These are phyloP conservation scores for Acrocephalus arundinaceus DNA, from an alignment of 2,113 vertebrate species.

Conservation along the genomic window DNA sequence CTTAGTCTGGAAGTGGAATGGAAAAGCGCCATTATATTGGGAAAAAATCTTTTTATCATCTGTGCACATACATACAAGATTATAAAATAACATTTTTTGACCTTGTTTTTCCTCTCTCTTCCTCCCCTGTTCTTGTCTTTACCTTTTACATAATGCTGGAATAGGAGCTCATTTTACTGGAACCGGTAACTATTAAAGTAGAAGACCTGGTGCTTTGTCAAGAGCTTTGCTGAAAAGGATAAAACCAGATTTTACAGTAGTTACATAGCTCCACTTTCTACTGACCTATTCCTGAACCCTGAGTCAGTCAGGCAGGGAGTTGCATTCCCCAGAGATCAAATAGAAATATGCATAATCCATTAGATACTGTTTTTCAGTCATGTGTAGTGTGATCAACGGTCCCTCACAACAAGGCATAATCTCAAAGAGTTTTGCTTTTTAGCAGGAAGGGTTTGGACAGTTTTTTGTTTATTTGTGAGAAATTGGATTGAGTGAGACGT, in stretches of 20 bases:
- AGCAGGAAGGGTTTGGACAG: background rate
- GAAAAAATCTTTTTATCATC: background rate
- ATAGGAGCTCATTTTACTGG: background rate
- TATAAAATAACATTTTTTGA: background rate
- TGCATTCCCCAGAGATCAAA: constrained; percentile 66
- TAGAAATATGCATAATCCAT: constrained; percentile 61
- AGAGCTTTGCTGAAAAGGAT: constrained; percentile 33
- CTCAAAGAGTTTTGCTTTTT: background rate
- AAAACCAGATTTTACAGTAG: constrained; percentile 55
- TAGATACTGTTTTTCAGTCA: constrained; percentile 51
- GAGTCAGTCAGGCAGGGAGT: constrained; percentile 41
- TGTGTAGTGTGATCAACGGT: background rate
- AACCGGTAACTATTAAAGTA: background rate
- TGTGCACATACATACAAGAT: background rate
- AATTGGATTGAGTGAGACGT: background rate
- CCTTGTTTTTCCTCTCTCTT: background rate
- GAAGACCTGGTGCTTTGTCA: background rate
- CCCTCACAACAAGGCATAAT: background rate
- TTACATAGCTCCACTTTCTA: constrained; percentile 41
- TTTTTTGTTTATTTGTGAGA: background rate
- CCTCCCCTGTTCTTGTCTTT: background rate
- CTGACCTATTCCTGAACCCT: constrained; percentile 65
- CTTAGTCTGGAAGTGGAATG: background rate
- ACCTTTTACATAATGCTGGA: background rate
- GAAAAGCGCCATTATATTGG: background rate